These are phyloP conservation scores for Rattus rattus DNA, from an alignment of 2,113 vertebrate species.

Conservation along the genomic window DNA sequence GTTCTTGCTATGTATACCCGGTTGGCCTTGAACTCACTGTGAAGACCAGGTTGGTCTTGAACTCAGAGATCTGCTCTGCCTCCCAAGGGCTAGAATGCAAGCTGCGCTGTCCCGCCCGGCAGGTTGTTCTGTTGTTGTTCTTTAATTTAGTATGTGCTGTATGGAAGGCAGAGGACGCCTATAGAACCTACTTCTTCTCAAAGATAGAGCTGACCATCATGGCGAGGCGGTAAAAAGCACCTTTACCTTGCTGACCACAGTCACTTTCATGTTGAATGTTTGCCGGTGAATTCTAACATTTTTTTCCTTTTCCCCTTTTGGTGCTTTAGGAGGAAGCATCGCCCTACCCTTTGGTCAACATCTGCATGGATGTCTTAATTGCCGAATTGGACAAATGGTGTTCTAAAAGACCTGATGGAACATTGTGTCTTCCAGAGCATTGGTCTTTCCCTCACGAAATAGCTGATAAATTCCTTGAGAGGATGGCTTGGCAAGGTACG, in stretches of 20 bases:
- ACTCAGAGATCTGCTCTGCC: neutral
- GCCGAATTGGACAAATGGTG: conserved; percentile 90
- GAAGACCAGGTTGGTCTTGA: neutral
- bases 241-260: neutral
- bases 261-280: neutral
- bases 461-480: conserved; percentile 90
- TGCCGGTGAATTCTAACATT: conserved; percentile 61
- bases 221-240: neutral
- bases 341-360: conserved; percentile 87
- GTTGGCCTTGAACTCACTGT: neutral
- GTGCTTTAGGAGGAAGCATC: conserved; percentile 86
- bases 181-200: neutral
- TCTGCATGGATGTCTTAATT: conserved; percentile 88
- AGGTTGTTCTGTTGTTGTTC: neutral
- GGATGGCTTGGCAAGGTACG: conserved; percentile 91
- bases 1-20: neutral
- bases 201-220: neutral
- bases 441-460: conserved; percentile 92
- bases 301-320: conserved; percentile 51
- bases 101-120: neutral
- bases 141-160: neutral
- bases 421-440: conserved; percentile 90
- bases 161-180: neutral
- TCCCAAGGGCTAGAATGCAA: neutral
- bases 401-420: conserved; percentile 90